These are phyloP conservation scores for Dicaeum eximium DNA, from an alignment of 2,113 vertebrate genomes.

Conservation along the genomic window DNA sequence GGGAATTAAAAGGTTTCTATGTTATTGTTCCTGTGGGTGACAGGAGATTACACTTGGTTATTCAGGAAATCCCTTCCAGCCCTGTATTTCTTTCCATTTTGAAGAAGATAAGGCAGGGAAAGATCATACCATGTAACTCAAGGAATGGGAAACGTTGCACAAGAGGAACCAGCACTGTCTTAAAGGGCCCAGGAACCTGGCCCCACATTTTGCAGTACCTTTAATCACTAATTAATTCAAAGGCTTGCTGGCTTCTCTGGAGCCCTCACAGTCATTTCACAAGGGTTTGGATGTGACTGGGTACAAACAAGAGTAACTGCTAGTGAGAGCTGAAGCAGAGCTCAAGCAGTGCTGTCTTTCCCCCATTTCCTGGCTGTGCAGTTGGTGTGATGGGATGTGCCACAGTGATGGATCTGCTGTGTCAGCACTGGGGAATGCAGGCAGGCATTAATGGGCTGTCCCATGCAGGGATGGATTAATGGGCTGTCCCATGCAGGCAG, in stretches of 20 bases:
- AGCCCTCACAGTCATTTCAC: neutral
- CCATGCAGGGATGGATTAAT: neutral
- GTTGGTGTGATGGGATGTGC: accelerated
- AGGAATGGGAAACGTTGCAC: neutral
- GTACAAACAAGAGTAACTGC: neutral
- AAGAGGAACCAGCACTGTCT: neutral
- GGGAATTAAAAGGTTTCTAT: neutral
- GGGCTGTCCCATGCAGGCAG: neutral
- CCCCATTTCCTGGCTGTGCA: neutral
- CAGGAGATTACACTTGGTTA: neutral
- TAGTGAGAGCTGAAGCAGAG: neutral
- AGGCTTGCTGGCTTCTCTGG: neutral
- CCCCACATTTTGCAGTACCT: neutral
- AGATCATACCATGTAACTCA: neutral
- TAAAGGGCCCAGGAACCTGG: neutral
- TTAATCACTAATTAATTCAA: neutral
- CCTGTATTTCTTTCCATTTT: neutral
- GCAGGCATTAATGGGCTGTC: neutral
- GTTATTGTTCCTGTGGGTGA: neutral
- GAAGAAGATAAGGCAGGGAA: neutral
- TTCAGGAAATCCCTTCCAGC: neutral
- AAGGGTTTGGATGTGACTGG: neutral
- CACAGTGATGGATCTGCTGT: neutral
- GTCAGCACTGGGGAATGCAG: neutral
- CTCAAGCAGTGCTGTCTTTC: neutral